Conservation (phyloP, 2,888 invertebrate species). For the Eristalinus sepulchralis region DNA sequence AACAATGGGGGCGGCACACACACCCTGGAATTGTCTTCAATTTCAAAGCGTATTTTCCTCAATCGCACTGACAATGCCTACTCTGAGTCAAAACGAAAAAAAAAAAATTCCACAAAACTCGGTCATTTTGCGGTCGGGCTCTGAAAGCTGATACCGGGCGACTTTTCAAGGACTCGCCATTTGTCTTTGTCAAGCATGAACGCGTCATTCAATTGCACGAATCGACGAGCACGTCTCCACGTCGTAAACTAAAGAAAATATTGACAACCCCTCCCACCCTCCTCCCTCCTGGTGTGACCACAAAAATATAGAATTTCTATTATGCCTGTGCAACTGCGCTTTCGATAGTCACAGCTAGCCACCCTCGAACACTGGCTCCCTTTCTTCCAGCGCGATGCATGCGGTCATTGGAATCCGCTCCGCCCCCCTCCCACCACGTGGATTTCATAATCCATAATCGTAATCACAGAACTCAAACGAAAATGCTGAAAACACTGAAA, state of each 20-base stretch:
- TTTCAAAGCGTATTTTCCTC: neutral
- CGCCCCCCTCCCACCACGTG: neutral
- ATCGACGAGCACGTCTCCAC: neutral
- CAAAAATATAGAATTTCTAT: neutral
- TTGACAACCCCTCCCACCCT: conserved; percentile 1
- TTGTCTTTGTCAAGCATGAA: neutral
- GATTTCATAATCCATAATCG: conserved; percentile 19
- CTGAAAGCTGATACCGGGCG: neutral
- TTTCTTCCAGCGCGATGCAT: neutral
- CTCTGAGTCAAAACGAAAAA: neutral
- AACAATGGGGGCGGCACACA: neutral
- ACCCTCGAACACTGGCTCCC: neutral
- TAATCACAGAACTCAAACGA: neutral
- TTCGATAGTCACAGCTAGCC: neutral
- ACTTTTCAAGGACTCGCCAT: neutral
- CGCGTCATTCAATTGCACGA: neutral
- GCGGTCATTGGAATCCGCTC: conserved; percentile 47
- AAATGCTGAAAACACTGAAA: neutral
- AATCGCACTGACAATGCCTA: neutral
- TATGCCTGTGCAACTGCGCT: neutral
- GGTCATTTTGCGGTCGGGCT: neutral
- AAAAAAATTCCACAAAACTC: neutral
- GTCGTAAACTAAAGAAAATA: conserved; percentile 18
- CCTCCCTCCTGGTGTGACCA: neutral
- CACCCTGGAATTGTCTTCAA: neutral